Evolutionary conservation across 2,797 vertebrate species (phyloP).

Genomic region (Sebastes cheni): DNA sequence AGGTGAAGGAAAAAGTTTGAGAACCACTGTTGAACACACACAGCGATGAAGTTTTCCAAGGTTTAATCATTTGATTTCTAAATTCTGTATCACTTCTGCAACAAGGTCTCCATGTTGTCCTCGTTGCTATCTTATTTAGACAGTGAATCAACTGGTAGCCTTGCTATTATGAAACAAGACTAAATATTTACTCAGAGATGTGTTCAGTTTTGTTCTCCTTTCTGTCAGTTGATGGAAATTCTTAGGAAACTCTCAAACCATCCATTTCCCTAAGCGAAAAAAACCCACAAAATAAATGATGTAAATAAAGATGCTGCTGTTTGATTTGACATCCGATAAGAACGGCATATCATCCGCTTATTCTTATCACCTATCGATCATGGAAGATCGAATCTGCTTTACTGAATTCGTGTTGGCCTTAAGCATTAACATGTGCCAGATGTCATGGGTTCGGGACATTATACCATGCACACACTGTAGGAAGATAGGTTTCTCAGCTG

Average conservation of each 20-base stretch:
- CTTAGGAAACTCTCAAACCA: constrained; percentile 14
- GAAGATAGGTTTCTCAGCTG: neutral
- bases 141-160: neutral
- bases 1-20: no score
- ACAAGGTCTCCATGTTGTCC: neutral
- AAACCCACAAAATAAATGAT: neutral
- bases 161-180: neutral
- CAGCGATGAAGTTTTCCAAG: neutral
- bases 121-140: neutral
- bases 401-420: neutral
- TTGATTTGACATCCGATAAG: constrained; percentile 1
- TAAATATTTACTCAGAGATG: constrained; percentile 26
- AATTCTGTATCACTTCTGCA: neutral
- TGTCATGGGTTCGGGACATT: neutral
- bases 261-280: neutral
- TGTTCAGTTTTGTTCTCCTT: neutral
- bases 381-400: neutral
- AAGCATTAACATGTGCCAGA: neutral
- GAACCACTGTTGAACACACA: neutral
- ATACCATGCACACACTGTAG: neutral
- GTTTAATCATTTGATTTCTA: neutral
- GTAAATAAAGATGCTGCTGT: neutral
- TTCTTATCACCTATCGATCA: neutral
- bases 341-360: neutral
- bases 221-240: neutral